phyloP scores from a whole-genome alignment of 2,888 invertebrate genomes.

The Mechanitis mazaeus region DNA sequence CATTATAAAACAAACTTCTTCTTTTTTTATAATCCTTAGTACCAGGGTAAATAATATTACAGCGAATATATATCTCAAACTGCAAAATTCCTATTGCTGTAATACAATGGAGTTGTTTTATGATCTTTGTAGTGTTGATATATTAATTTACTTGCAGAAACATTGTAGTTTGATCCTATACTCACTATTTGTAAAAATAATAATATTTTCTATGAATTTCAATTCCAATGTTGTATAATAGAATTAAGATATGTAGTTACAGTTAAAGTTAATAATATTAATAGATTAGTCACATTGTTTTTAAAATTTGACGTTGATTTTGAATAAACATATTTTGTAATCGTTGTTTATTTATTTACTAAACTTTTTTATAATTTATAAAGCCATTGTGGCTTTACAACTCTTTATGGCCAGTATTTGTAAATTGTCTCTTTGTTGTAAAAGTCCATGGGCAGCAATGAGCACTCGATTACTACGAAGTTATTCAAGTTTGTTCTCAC shows the following conservation, averaged over 20 bases:
- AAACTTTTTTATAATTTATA: not conserved
- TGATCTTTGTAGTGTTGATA: not conserved
- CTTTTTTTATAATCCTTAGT: conserved; percentile 47
- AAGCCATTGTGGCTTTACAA: no score
- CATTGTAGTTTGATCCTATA: conserved; percentile 1
- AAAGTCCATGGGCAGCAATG: no score
- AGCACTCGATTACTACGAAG: no score
- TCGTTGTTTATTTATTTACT: conserved; percentile 21
- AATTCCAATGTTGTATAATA: conserved; percentile 37
- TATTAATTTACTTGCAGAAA: not conserved
- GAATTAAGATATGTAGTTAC: conserved; percentile 30
- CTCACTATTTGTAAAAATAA: conserved; percentile 18
- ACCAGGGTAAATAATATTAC: conserved; percentile 51
- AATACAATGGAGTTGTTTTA: not conserved
- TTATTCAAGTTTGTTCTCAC: no score
- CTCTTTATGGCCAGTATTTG: no score
- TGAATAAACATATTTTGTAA: conserved; percentile 48
- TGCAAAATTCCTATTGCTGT: not conserved
- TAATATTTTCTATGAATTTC: conserved; percentile 30
- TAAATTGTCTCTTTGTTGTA: no score
- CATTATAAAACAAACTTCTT: no score
- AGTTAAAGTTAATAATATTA: conserved; percentile 21
- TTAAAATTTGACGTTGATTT: conserved; percentile 49
- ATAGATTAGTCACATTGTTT: conserved; percentile 46
- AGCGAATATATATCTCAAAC: conserved; percentile 6